A percentile compares a stretch with the other conserved stretches of the same genome.
Conservation (phyloP, 37 sponge, comb jelly and placozoan genomes). For the Haliclona indistincta region DNA sequence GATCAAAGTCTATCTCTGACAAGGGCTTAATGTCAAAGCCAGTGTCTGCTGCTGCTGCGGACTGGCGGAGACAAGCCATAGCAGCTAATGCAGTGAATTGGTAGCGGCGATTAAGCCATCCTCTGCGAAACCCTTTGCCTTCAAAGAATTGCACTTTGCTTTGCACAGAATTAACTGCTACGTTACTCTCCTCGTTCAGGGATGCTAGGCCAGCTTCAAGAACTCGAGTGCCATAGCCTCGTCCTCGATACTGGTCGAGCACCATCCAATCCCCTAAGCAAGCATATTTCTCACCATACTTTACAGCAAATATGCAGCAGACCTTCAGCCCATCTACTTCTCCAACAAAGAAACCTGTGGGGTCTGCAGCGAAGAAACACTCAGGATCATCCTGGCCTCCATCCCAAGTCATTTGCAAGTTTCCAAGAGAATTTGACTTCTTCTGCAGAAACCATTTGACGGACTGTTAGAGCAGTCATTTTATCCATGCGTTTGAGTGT, state of each 20-base stretch:
- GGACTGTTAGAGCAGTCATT: too few species aligned
- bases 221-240: conserved; percentile 1
- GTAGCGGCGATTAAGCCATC: background rate
- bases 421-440: too few species aligned
- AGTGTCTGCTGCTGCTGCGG: background rate
- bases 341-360: conserved; percentile 4
- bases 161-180: background rate
- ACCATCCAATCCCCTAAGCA: conserved; percentile 10
- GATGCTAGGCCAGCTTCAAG: background rate
- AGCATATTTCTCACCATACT: background rate
- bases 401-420: too few species aligned
- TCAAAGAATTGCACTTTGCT: background rate
- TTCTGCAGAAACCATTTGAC: too few species aligned
- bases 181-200: background rate
- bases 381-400: conserved; percentile 24
- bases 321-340: conserved; percentile 13
- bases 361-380: conserved; percentile 5
- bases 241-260: conserved; percentile 7
- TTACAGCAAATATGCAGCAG: background rate
- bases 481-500: too few species aligned
- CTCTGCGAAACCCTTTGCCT: background rate
- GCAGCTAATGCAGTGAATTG: background rate
- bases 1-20: background rate
- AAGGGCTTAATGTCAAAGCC: conserved; percentile 7
- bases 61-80: background rate